Evolutionary conservation across 2,113 vertebrate genomes (phyloP), one percentile per base, ranked within the genome.

Genomic region (Pao palembangensis): DNA sequence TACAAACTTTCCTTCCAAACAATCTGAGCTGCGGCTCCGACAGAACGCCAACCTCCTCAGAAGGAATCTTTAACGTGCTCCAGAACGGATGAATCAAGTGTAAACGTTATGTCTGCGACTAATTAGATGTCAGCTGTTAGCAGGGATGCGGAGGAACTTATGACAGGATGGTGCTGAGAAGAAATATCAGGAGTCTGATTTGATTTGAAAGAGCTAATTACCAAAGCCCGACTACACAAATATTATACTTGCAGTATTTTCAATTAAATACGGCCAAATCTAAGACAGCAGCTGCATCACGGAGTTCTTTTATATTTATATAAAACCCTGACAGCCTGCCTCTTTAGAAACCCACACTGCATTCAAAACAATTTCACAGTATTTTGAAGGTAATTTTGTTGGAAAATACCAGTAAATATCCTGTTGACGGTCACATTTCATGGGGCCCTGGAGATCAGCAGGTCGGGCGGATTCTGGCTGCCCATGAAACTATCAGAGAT

Each of bases 21-120:
- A 34, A 44, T 48, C 61, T 54, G 21, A 16, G 25, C 21, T 28
- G 43, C 43, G 43, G 55, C 54, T 28, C 61, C 47, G 34, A 51
- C 53, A 20, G 34, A n/a, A 55, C 58, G 72, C 58, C 58, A 67
- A 55, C 58, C 67, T 72, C 59, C 31, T 75, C 49, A 49, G 55
- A 68, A 78, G 76, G 19, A 78, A 61, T 44, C 52, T 74, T 69
- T 73, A 81, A 83, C 62, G 72, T 68, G 58, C 64, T 67, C 63
- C 28, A 31, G 64, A 54, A 61, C 74, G 69, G 67, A 83, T 86
- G 77, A 87, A 85, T 85, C 72, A 83, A 74, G 80, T 83, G 67
- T 67, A 51, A 80, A 81, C 80, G 48, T 63, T 43, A 56, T 79
- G 44, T 57, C 49, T 44, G 51, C 71, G 73, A 69, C 68, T 84